Evolutionary conservation across 92 coral and sea anemone genomes (phyloP), one percentile per base, ranked within the genome.

Genomic region (Epizoanthus stellaris): DNA sequence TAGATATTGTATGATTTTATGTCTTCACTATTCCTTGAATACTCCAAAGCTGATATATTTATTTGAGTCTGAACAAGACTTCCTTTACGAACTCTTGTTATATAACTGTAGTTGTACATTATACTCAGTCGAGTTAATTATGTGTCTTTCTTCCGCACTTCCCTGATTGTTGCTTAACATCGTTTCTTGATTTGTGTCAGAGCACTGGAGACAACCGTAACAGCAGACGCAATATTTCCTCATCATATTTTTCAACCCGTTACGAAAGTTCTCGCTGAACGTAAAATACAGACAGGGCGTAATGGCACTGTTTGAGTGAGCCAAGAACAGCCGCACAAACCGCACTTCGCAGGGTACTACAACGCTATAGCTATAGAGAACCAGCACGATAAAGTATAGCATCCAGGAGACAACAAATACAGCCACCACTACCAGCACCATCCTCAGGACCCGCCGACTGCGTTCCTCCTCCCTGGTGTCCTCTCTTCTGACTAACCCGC

Each of bases 391-490:
- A 56, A 93, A 93, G 45, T 73, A 93, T 66, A 93, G 80, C 67
- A 93, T 75, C 94, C 94, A 93, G 57, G 95, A 93, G 43, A 91
- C 34, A 4, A 93, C 67, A 52, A 93, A 93, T 1, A 81, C 90
- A 12, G 85, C 97, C 5, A 93, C 97, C 62, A 93, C 92, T 30
- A 88, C n/a, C 59, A 91, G 43, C 77, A 93, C 91, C 94, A 88
- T 86, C 54, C 86, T 89, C 16, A 93, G 91, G 16, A 92, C 95
- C 30, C 88, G 88, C 60, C 69, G 89, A 58, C 81, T 89, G 47
- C 88, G 86, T 23, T 83, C 81, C 19, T 84, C 86, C 10, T 91
- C 82, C 16, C 95, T 63, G 15, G 5, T 5, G 8, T 43, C 60
- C 15, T 72, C 84, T 5, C 67, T 59, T 42, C 80, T 84, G 10